phyloP scores from a whole-genome alignment of 2,797 vertebrate genomes.

The Cirrhinus mrigala region DNA sequence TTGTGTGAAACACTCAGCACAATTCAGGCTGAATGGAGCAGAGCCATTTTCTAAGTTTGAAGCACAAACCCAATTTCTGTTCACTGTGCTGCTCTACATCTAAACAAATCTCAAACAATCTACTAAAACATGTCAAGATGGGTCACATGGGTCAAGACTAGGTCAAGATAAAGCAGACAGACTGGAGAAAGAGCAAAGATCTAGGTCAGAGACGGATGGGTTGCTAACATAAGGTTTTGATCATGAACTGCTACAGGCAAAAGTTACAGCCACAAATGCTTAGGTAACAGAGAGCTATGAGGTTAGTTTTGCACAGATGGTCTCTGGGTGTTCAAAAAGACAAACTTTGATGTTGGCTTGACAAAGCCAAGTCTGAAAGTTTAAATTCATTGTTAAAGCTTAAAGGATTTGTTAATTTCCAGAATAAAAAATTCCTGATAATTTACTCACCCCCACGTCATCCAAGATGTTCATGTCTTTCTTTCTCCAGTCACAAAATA shows the following conservation, averaged over 20 bases:
- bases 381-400: too few relatives aligned
- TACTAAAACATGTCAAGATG: not conserved
- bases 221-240: not conserved
- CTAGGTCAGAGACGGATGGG: not conserved
- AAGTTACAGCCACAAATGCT: not conserved
- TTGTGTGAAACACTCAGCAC: not conserved
- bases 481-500: too few relatives aligned
- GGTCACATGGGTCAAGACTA: not conserved
- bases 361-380: too few relatives aligned
- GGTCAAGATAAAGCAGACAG: not conserved
- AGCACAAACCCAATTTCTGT: not conserved
- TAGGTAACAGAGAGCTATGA: not conserved
- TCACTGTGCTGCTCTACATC: not conserved
- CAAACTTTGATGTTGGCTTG: too few relatives aligned
- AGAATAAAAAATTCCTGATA: too few relatives aligned
- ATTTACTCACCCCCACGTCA: too few relatives aligned
- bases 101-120: not conserved
- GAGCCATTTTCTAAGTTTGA: not conserved
- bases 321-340: not conserved
- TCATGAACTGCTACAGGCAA: not conserved
- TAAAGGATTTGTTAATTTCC: too few relatives aligned
- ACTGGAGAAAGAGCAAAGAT: not conserved
- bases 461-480: too few relatives aligned
- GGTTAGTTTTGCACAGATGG: not conserved
- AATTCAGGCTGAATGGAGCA: not conserved